Conservation (phyloP, 2,888 invertebrate species). For the Eulithis testata region DNA sequence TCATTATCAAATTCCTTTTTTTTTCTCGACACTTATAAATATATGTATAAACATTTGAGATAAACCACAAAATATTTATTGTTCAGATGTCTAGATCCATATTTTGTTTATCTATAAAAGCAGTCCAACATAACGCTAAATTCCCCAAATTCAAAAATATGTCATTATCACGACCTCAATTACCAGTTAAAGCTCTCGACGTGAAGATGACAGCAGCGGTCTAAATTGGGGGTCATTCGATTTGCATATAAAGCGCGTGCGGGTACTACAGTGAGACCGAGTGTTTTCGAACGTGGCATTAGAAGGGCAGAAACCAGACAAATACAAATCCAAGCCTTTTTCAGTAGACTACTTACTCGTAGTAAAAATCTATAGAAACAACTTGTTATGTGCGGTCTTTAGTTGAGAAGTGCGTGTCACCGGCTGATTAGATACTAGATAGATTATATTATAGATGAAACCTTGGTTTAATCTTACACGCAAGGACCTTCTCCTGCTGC, state of each 20-base stretch:
- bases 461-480: too few relatives aligned
- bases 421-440: too few relatives aligned
- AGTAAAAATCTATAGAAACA: too few relatives aligned
- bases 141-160: conserved; percentile 46
- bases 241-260: conserved; percentile 75
- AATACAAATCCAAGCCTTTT: neutral
- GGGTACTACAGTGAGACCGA: conserved; percentile 28
- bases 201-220: conserved; percentile 64
- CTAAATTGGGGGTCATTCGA: conserved; percentile 75
- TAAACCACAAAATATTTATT: too few relatives aligned
- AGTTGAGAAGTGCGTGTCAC: too few relatives aligned
- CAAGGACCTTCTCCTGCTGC: too few relatives aligned
- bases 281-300: conserved; percentile 25
- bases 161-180: conserved; percentile 55
- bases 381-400: too few relatives aligned
- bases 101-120: neutral
- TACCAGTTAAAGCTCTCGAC: conserved; percentile 48
- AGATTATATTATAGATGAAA: too few relatives aligned
- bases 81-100: too few relatives aligned
- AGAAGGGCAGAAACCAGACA: conserved; percentile 13
- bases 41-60: too few relatives aligned
- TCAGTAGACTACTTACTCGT: neutral
- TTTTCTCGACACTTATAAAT: too few relatives aligned
- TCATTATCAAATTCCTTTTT: too few relatives aligned
- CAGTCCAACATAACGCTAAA: conserved; percentile 16